Conservation (phyloP, 2,113 vertebrate genomes). For the Hirundichthys speculiger region DNA sequence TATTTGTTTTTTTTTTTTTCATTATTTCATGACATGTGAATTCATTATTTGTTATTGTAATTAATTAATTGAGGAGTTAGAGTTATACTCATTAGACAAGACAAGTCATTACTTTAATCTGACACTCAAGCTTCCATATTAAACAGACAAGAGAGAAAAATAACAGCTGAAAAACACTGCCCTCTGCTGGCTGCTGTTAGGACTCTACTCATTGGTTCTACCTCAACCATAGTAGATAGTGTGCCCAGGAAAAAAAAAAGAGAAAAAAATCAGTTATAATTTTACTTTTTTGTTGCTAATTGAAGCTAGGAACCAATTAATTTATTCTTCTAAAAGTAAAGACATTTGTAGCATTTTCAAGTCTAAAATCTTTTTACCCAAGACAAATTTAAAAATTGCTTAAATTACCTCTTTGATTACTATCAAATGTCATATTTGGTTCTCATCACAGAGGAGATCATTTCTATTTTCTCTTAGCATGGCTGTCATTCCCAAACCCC, state of each 20-base stretch:
- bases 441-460: constrained; percentile 65
- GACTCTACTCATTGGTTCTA: too few relatives aligned
- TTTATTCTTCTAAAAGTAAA: constrained; percentile 1
- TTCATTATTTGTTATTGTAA: too few relatives aligned
- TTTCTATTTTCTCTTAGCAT: constrained; percentile 77
- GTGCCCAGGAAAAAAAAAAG: too few relatives aligned
- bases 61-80: too few relatives aligned
- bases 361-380: constrained; percentile 12
- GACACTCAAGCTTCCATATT: too few relatives aligned
- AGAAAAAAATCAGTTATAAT: too few relatives aligned
- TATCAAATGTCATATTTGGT: constrained; percentile 39
- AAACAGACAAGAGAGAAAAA: too few relatives aligned
- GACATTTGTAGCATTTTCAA: neutral
- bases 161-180: constrained; percentile 32
- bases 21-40: too few relatives aligned
- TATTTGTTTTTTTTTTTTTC: too few relatives aligned
- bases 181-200: constrained; percentile 67
- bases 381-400: constrained; percentile 36
- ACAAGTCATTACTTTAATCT: too few relatives aligned
- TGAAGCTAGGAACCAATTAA: constrained; percentile 9
- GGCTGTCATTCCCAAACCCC: constrained; percentile 75
- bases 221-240: too few relatives aligned
- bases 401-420: constrained; percentile 28
- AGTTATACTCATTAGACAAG: too few relatives aligned
- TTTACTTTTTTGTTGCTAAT: constrained; percentile 6